These are phyloP conservation scores for Acanthosepion esculentum DNA, from an alignment of 2,888 invertebrate genomes.

Conservation along the genomic window DNA sequence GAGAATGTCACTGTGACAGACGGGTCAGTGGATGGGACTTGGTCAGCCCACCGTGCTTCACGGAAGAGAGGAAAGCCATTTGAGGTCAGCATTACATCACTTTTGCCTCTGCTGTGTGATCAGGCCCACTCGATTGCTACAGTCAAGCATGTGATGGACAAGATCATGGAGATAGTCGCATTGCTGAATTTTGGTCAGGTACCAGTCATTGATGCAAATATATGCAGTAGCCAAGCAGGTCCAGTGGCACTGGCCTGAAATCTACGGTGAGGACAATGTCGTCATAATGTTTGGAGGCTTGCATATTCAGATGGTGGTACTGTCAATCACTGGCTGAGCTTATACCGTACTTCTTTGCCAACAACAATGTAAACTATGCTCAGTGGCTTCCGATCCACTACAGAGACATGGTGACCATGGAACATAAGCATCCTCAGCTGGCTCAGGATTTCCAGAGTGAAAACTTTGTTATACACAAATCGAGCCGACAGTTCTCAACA, in stretches of 20 bases:
- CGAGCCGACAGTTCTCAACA: conserved; percentile 53
- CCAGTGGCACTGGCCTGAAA: conserved; percentile 55
- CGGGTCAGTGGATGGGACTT: too few relatives aligned
- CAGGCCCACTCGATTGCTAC: conserved; percentile 56
- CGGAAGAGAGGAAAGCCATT: too few relatives aligned
- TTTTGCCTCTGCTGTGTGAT: conserved; percentile 49
- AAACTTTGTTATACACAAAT: conserved; percentile 57
- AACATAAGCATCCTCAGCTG: conserved; percentile 55
- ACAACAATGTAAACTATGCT: conserved; percentile 58
- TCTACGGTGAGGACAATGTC: conserved; percentile 57
- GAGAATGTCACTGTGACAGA: too few relatives aligned
- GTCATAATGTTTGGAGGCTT: too few relatives aligned
- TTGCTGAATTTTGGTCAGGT: conserved; percentile 52
- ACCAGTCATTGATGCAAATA: conserved; percentile 64
- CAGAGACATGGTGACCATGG: conserved; percentile 55
- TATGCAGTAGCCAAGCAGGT: conserved; percentile 65
- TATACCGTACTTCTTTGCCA: conserved; percentile 55
- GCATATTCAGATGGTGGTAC: background rate
- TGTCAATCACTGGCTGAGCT: conserved; percentile 52
- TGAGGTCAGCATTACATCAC: background rate
- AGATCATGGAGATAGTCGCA: conserved; percentile 48
- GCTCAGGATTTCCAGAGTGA: conserved; percentile 55
- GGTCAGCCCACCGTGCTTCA: too few relatives aligned
- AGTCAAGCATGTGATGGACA: conserved; percentile 58
- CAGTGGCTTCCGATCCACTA: conserved; percentile 60